Evolutionary conservation across 2,888 invertebrate species (phyloP), one percentile per base, ranked within the genome.

Genomic region (Monopis laevigella): DNA sequence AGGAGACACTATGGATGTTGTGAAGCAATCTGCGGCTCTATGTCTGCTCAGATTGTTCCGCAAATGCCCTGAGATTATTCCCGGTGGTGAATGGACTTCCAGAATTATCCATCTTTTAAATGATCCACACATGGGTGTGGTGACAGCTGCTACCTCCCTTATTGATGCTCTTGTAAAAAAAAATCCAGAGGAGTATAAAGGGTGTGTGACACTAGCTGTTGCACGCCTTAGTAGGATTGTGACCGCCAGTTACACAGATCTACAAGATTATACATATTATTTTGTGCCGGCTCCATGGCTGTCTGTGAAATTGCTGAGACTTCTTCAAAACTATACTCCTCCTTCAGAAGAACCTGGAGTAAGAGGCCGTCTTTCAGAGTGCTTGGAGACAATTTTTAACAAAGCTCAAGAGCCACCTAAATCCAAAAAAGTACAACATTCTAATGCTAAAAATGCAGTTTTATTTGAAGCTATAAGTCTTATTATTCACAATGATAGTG

Each of bases 251-350:
- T 98, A 99, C 64, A 98, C 98, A 52, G 99, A 99, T 81, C 86
- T 99, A 50, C 98, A 99, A 83, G 99, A 99, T 80, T 99, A 99
- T 68, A 99, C 99, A 2, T 99, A 99, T 73, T 99, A 99, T 70
- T 99, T 99, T 84, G 98, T 99, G 47, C 98, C 99, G 52, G 99
- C 98, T n/a, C 99, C 99, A 11, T 99, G 99, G 99, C 86, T 99
- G 24, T 98, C 98, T 44, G 98, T 99, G 12, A 99, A 99, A 77
- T 82, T 99, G 43, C 82, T 99, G 48, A 87, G 98, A 54, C 84
- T 99, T 46, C 82, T 99, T 50, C 99, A 99, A 75, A 98, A 99
- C 69, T 99, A 99, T 62, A 97, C 97, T 48, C 98, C 98, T 13
- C 98, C 98, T 55, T 96, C 97, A 62, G 98, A 99, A 81, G 82